These are phyloP conservation scores for Desoria tigrina DNA, from an alignment of 2,888 invertebrate species.

Conservation along the genomic window DNA sequence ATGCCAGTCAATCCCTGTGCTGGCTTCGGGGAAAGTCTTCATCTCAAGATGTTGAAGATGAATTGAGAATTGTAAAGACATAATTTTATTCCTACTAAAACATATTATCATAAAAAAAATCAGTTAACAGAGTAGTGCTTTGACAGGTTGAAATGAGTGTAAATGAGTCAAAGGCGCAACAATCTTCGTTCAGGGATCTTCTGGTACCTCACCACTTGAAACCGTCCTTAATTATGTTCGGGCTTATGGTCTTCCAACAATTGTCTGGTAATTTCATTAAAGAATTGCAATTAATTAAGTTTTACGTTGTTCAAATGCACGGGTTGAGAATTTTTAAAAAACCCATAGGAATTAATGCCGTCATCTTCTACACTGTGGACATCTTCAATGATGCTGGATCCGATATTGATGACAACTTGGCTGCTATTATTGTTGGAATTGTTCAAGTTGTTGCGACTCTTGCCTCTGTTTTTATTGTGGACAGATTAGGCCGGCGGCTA, in stretches of 20 bases:
- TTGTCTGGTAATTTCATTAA: constrained; percentile 61
- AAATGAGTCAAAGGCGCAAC: constrained; percentile 37
- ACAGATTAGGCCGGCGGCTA: constrained; percentile 76
- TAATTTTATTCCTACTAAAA: constrained; percentile 57
- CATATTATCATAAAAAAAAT: background rate
- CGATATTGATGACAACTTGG: constrained; percentile 59
- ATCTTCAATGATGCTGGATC: constrained; percentile 75
- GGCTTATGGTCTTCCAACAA: constrained; percentile 62
- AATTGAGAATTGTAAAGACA: background rate
- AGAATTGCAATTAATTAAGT: constrained; percentile 68
- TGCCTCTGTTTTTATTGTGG: constrained; percentile 67
- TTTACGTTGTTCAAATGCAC: no score
- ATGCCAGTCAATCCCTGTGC: constrained; percentile 70
- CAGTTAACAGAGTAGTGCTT: no score
- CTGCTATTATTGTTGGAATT: constrained; percentile 63
- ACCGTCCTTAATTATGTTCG: constrained; percentile 39
- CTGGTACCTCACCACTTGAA: constrained; percentile 33
- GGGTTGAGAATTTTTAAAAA: no score
- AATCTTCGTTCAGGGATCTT: constrained; percentile 42
- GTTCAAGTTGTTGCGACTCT: constrained; percentile 62
- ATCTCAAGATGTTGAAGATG: constrained; percentile 61
- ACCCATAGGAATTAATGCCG: constrained; percentile 65
- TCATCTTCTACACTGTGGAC: constrained; percentile 73
- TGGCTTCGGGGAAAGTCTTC: constrained; percentile 67
- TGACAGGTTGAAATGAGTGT: constrained; percentile 1